Percentiles rank a stretch among this genome's conserved stretches.
These are phyloP conservation scores for Condylura cristata DNA, from an alignment of 2,113 vertebrate species.

Conservation along the genomic window DNA sequence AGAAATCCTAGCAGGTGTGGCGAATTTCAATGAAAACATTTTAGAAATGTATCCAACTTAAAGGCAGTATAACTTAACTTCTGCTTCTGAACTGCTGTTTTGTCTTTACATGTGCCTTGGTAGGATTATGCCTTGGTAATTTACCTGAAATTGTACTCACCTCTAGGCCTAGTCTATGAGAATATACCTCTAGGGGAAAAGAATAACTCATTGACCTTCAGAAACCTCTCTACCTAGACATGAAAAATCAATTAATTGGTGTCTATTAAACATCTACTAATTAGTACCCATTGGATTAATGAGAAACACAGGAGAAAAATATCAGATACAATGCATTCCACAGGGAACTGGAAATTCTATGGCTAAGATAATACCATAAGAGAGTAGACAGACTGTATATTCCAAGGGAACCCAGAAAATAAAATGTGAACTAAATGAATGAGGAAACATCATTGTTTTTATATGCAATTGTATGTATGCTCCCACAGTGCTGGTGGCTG, in stretches of 20 bases:
- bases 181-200: not conserved
- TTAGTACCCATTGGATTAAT: not conserved
- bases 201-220: not conserved
- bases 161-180: not conserved
- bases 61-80: not conserved
- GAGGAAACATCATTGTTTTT: not conserved
- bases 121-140: not conserved
- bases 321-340: not conserved
- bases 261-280: not conserved
- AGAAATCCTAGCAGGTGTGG: not conserved
- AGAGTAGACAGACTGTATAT: not conserved
- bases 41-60: not conserved
- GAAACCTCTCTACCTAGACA: not conserved
- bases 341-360: not conserved
- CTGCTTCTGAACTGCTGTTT: not conserved
- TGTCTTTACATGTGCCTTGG: not conserved
- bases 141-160: not conserved
- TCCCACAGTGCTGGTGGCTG: too few species aligned
- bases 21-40: conserved; percentile 10
- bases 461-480: too few species aligned
- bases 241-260: not conserved
- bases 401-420: not conserved
- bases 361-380: not conserved
- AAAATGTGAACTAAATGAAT: not conserved
- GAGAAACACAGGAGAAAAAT: not conserved